A percentile compares a stretch with the other conserved stretches of the same genome.
Conservation (phyloP, 64 coral and sea anemone species). For the Dendronephthya gigantea region DNA sequence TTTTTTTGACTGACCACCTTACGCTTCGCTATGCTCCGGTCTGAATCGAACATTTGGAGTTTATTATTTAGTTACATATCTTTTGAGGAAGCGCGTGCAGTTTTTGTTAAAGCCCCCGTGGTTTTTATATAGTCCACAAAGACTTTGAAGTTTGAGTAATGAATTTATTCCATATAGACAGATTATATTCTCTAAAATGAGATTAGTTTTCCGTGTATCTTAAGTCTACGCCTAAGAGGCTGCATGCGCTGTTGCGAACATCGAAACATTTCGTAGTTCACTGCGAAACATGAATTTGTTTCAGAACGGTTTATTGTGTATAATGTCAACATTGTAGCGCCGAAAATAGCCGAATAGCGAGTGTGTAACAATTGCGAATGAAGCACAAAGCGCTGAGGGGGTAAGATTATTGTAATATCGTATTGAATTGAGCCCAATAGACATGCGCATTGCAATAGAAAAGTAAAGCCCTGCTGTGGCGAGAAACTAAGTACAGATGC, state of each 20-base stretch:
- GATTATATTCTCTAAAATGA: not conserved
- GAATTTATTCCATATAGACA: not conserved
- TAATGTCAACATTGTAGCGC: not conserved
- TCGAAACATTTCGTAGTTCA: not conserved
- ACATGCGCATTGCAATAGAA: not conserved
- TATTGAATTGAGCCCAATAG: not conserved
- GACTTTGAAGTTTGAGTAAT: not conserved
- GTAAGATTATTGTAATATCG: conserved; percentile 16
- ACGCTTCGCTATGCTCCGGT: not conserved
- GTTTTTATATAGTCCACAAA: not conserved
- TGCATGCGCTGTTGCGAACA: not conserved
- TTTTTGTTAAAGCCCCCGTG: not conserved
- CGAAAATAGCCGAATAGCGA: not conserved
- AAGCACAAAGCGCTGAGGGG: not conserved
- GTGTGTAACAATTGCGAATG: not conserved
- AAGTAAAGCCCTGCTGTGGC: not conserved
- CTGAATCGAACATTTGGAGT: not conserved
- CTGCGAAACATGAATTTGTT: not conserved
- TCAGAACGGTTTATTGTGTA: not conserved
- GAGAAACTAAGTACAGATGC: not conserved
- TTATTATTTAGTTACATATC: not conserved
- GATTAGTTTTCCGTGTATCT: not conserved
- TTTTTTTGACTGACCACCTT: not conserved
- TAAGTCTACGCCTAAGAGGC: not conserved
- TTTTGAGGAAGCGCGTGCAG: not conserved